Evolutionary conservation across 2,888 invertebrate species (phyloP), one percentile per base, ranked within the genome.

Genomic region (Drosophila demipolita): DNA sequence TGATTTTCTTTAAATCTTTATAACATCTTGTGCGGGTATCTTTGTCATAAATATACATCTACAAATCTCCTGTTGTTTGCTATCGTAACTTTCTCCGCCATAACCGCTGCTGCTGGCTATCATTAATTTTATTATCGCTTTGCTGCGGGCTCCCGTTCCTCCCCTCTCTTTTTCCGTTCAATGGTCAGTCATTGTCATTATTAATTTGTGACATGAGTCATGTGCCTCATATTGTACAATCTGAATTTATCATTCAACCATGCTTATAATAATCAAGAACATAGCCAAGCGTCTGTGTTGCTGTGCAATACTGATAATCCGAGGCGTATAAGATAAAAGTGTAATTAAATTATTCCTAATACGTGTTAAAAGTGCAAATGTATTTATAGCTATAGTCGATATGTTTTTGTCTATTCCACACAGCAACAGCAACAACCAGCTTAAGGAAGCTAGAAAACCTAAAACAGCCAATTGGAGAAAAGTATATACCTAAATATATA

Each of bases 311-410:
- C 55, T 74, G 32, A 33, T 52, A 65, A 71, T 71, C 45, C 66
- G 40, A 65, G 45, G 35, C 49, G 42, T 64, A 53, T 36, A 11
- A 60, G 66, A 72, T 75, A 75, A 65, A 50, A 64, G 38, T 45
- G 35, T 78, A 79, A 78, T 78, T 79, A n/a, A 72, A 73, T 79
- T 72, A 78, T 59, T 40, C 6, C 59, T 11, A 53, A 61, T 60
- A 36, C 29, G 36, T 49, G 54, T 38, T 38, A 36, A 38, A 33
- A 35, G 26, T 42, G 42, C 20, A 54, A 48, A 61, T 35, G 20
- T 78, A 81, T 83, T 87, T 85, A 80, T 83, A 72, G 81, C 73
- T 20, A 26, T n/a, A 55, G 61, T 74, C 74, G 61, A 75, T 84
- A 69, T 55, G 38, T 20, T 52, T 20, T 42, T 57, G 15, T 67